Percentiles rank a stretch among this genome's conserved stretches.
Conservation (phyloP, 2,888 invertebrate genomes). For the Xanthia togata region DNA sequence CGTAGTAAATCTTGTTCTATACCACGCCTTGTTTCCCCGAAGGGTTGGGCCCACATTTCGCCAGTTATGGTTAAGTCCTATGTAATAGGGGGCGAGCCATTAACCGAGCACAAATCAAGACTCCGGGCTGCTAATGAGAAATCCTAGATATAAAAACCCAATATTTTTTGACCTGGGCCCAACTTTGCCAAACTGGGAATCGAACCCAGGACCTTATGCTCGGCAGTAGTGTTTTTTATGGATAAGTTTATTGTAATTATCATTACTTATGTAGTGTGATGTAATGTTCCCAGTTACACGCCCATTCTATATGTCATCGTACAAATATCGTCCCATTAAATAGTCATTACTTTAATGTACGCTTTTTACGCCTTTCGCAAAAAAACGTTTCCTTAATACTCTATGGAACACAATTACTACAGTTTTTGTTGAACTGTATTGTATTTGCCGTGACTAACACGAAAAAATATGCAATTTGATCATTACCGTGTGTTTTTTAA, state of each 20-base stretch:
- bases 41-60: too few species aligned
- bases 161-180: too few species aligned
- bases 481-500: constrained; percentile 55
- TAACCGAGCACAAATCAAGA: too few species aligned
- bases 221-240: too few species aligned
- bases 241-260: constrained; percentile 8
- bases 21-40: too few species aligned
- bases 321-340: constrained; percentile 76
- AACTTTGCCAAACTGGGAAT: too few species aligned
- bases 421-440: constrained; percentile 64
- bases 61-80: too few species aligned
- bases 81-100: too few species aligned
- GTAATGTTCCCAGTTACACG: constrained; percentile 64
- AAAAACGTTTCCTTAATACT: constrained; percentile 71
- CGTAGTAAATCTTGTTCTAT: too few species aligned
- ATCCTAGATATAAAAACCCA: too few species aligned
- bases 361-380: constrained; percentile 73
- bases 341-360: constrained; percentile 75
- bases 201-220: too few species aligned
- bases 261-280: constrained; percentile 42
- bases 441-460: constrained; percentile 43
- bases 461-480: constrained; percentile 57
- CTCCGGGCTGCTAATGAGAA: too few species aligned
- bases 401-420: constrained; percentile 69
- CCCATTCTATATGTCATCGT: constrained; percentile 69